phyloP scores from a whole-genome alignment of 2,888 invertebrate species.

The Heteromurus nitidus region DNA sequence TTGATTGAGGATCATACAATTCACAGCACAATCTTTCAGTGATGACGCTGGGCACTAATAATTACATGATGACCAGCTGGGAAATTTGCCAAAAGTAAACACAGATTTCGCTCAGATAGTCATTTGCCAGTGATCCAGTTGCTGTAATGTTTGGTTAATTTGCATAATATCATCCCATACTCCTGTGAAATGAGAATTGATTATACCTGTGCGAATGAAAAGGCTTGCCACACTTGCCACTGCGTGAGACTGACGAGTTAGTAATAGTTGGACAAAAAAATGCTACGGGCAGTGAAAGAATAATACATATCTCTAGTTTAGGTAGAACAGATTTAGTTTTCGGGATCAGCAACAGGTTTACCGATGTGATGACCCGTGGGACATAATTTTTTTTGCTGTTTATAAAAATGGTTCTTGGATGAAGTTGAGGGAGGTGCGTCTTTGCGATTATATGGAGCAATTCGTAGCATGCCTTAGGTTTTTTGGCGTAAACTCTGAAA shows the following conservation, averaged over 20 bases:
- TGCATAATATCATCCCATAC: conserved; percentile 14
- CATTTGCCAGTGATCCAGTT: not conserved
- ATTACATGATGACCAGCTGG: conserved; percentile 29
- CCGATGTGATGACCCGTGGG: conserved; percentile 36
- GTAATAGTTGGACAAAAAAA: no score
- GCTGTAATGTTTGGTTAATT: not conserved
- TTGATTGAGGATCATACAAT: no score
- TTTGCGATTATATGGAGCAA: conserved; percentile 25
- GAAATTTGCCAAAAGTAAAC: conserved; percentile 41
- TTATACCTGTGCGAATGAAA: no score
- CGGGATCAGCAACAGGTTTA: conserved; percentile 35
- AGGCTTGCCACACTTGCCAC: no score
- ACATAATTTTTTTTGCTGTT: conserved; percentile 12
- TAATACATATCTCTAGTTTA: conserved; percentile 13
- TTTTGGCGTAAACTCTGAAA: not conserved
- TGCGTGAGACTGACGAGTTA: no score
- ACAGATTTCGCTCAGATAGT: not conserved
- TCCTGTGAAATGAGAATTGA: no score
- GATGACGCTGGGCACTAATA: no score
- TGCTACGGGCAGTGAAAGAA: no score
- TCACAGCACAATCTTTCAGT: not conserved
- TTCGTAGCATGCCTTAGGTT: not conserved
- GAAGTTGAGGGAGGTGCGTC: conserved; percentile 27
- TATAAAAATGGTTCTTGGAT: not conserved
- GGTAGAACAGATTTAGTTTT: not conserved